A percentile compares a stretch with the other conserved stretches of the same genome.
Conservation (phyloP, 2,888 invertebrate genomes). For the Drosophila conformis region DNA sequence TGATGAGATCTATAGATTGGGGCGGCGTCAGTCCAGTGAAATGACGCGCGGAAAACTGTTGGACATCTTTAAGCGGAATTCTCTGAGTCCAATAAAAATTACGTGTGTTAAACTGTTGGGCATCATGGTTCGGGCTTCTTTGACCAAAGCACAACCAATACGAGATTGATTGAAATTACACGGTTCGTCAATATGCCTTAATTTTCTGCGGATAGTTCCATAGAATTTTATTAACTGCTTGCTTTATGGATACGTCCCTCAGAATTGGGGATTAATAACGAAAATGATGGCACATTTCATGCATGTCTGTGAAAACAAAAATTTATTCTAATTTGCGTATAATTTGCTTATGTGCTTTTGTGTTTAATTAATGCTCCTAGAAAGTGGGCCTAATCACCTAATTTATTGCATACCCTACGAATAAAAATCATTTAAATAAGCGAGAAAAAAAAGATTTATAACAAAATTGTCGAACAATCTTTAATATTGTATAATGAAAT, state of each 20-base stretch:
- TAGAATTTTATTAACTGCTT: not conserved
- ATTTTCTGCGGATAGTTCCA: not conserved
- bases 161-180: constrained; percentile 11
- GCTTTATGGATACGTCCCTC: not conserved
- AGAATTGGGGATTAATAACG: not conserved
- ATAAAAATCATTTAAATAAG: not conserved
- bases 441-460: not conserved
- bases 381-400: not conserved
- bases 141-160: constrained; percentile 19
- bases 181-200: not conserved
- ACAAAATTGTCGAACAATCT: not conserved
- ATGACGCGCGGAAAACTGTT: constrained; percentile 98
- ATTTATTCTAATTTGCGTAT: not conserved
- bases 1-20: constrained; percentile 96
- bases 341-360: not conserved
- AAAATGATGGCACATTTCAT: not conserved
- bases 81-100: not conserved
- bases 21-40: constrained; percentile 97
- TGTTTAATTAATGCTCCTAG: not conserved
- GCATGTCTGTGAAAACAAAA: not conserved
- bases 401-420: not conserved
- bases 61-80: constrained; percentile 89
- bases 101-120: not conserved
- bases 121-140: not conserved
- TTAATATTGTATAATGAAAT: not conserved